Conservation (phyloP, 1,140 invertebrate species). For the Drosophila guanche region DNA sequence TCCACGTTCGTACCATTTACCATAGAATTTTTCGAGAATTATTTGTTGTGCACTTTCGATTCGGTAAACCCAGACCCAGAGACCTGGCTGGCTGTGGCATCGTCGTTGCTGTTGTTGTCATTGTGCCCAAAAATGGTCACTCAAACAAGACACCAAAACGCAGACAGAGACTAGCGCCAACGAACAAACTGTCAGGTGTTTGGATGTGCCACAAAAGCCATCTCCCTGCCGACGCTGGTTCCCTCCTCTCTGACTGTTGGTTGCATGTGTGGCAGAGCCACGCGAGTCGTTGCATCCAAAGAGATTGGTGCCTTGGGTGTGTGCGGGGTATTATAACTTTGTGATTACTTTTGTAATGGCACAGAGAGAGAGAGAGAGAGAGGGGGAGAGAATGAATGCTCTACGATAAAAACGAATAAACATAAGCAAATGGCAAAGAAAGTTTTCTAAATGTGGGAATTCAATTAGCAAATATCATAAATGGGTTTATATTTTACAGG, state of each 20-base stretch:
- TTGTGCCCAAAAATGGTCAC: constrained; percentile 50
- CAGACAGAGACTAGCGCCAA: constrained; percentile 59
- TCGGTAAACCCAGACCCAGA: constrained; percentile 5
- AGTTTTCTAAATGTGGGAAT: constrained; percentile 39
- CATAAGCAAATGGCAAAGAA: constrained; percentile 13
- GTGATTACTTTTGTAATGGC: constrained; percentile 22
- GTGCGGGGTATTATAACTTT: constrained; percentile 43
- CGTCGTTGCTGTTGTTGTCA: no score
- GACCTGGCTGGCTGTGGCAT: constrained; percentile 4
- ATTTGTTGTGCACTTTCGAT: constrained; percentile 53
- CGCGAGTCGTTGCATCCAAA: constrained; percentile 48
- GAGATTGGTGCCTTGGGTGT: constrained; percentile 7
- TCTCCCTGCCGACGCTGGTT: constrained; percentile 11
- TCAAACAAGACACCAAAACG: constrained; percentile 23
- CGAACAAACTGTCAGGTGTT: constrained; percentile 74
- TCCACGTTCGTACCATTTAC: neutral
- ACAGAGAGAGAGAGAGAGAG: neutral
- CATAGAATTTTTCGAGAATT: constrained; percentile 44
- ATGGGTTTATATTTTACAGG: no score
- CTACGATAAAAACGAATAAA: constrained; percentile 35
- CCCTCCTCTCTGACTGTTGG: neutral
- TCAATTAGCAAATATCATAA: constrained; percentile 35
- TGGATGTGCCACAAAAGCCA: constrained; percentile 37
- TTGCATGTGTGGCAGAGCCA: constrained; percentile 32
- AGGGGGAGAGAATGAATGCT: constrained; percentile 28